Percentiles rank a stretch among this genome's conserved stretches.
Evolutionary conservation across 1,140 invertebrate species (phyloP).

Genomic region (Popillia japonica): DNA sequence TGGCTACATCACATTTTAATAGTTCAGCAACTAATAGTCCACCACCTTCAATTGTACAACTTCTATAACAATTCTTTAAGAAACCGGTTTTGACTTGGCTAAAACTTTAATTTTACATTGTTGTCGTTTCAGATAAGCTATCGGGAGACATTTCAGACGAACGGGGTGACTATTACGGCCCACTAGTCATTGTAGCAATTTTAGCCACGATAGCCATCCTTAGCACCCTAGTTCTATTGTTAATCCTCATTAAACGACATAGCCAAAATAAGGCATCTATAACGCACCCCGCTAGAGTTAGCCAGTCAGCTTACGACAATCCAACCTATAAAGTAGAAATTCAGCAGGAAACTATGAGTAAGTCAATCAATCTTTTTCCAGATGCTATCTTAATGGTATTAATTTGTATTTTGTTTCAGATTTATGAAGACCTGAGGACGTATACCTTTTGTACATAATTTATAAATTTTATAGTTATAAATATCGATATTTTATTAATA

Average conservation of each 20-base stretch:
- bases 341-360: slow-evolving; percentile 91
- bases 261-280: slow-evolving; percentile 73
- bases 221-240: slow-evolving; percentile 78
- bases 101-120: slow-evolving; percentile 12
- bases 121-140: slow-evolving; percentile 67
- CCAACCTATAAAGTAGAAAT: slow-evolving; percentile 93
- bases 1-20: no score
- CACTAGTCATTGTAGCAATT: slow-evolving; percentile 85
- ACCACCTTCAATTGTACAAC: no score
- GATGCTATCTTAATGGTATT: background rate
- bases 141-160: slow-evolving; percentile 63
- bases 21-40: no score
- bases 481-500: slow-evolving; percentile 31
- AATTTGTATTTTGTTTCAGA: background rate
- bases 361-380: slow-evolving; percentile 50
- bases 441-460: slow-evolving; percentile 36
- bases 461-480: slow-evolving; percentile 36
- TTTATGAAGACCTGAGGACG: slow-evolving; percentile 1
- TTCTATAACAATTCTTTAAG: slow-evolving; percentile 60
- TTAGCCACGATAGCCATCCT: slow-evolving; percentile 84
- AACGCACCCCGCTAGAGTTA: slow-evolving; percentile 73
- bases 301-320: slow-evolving; percentile 88
- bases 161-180: slow-evolving; percentile 83
- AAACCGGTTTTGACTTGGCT: no score
- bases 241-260: slow-evolving; percentile 81